These are phyloP conservation scores for Cheilosia grossa DNA, from an alignment of 2,888 invertebrate genomes.

Conservation along the genomic window DNA sequence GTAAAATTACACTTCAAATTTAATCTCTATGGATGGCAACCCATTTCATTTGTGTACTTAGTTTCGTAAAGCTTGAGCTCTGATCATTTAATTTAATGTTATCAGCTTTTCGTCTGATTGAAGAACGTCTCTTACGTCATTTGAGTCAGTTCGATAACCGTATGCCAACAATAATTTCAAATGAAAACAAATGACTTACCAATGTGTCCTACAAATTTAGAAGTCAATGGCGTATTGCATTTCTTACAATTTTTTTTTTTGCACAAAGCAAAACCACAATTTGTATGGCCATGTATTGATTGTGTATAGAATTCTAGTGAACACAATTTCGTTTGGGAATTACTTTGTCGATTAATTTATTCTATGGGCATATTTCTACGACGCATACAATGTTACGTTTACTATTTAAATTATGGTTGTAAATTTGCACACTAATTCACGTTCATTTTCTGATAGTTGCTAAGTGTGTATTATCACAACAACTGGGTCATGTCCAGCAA, in stretches of 20 bases:
- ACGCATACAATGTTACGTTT: not conserved
- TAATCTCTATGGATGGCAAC: no score
- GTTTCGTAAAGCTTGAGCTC: not conserved
- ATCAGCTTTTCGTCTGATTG: conserved; percentile 34
- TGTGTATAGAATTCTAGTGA: not conserved
- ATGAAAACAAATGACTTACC: conserved; percentile 12
- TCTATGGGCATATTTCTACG: not conserved
- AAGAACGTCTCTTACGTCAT: conserved; percentile 43
- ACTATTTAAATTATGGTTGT: no score
- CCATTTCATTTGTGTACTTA: no score
- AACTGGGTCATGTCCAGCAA: no score
- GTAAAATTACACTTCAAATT: no score
- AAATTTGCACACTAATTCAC: no score
- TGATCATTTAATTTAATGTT: not conserved
- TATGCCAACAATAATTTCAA: not conserved
- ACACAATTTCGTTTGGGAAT: not conserved
- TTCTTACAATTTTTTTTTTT: not conserved
- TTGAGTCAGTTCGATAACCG: conserved; percentile 46
- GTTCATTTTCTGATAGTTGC: no score
- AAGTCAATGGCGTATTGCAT: no score
- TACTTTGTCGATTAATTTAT: not conserved
- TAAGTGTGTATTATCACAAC: no score
- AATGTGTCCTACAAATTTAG: not conserved
- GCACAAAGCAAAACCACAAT: no score
- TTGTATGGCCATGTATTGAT: not conserved